Percentiles rank a stretch among this genome's conserved stretches.
Evolutionary conservation across 30 jellyfish, hydroid and myxozoan genomes (phyloP).

Genomic region (Pseudorhiza aurosa): DNA sequence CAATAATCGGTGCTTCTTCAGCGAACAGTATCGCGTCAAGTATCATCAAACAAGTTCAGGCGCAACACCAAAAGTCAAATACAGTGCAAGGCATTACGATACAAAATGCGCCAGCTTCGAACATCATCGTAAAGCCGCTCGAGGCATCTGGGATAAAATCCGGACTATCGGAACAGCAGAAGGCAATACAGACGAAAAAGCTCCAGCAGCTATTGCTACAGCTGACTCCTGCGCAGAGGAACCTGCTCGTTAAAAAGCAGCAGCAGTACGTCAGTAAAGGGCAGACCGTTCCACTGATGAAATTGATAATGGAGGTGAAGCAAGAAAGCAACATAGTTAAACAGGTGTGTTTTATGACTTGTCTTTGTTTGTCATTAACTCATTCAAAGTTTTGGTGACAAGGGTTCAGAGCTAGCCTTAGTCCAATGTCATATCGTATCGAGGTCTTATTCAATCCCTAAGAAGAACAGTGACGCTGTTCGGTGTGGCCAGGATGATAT

Average conservation of each 20-base stretch:
- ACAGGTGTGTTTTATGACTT: no score
- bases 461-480: no score
- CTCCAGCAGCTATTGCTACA: constrained; percentile 57
- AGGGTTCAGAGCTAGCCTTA: no score
- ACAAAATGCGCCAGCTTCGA: constrained; percentile 48
- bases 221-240: constrained; percentile 70
- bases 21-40: constrained; percentile 8
- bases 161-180: constrained; percentile 47
- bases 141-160: constrained; percentile 15
- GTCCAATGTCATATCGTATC: no score
- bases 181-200: constrained; percentile 35
- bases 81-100: constrained; percentile 42
- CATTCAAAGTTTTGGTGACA: no score
- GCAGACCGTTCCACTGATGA: constrained; percentile 54
- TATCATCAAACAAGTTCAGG: constrained; percentile 28
- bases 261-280: constrained; percentile 67
- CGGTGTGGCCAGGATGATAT: no score
- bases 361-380: no score
- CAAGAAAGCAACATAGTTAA: constrained; percentile 23
- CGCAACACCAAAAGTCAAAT: constrained; percentile 20
- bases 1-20: constrained; percentile 7
- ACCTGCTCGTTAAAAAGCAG: constrained; percentile 45
- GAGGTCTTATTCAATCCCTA: no score
- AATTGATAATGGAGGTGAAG: constrained; percentile 41
- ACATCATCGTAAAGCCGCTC: constrained; percentile 38